A percentile compares a stretch with the other conserved stretches of the same genome.
phyloP scores from a whole-genome alignment of 1,140 invertebrate genomes.

The Pemphigus obesinymphae region DNA sequence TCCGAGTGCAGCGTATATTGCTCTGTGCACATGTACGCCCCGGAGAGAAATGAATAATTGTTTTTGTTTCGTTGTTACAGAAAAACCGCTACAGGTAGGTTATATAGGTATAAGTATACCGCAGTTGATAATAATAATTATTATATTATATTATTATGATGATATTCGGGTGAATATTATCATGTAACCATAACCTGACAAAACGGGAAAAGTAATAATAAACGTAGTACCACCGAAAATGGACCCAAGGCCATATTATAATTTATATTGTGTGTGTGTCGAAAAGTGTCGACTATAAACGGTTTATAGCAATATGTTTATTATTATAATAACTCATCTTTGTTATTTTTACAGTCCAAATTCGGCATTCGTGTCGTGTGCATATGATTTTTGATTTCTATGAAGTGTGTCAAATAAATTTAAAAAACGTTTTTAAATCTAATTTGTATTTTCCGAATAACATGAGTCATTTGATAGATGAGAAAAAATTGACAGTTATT shows the following conservation, averaged over 20 bases:
- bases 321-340: background rate
- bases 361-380: background rate
- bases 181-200: too few species aligned
- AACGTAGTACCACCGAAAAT: background rate
- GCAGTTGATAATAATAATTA: background rate
- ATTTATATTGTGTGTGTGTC: background rate
- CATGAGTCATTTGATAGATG: too few species aligned
- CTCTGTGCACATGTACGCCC: conserved; percentile 22
- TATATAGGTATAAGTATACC: background rate
- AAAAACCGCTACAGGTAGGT: conserved; percentile 32
- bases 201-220: background rate
- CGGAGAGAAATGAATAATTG: conserved; percentile 27
- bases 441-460: too few species aligned
- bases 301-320: background rate
- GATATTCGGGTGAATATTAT: background rate
- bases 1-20: background rate
- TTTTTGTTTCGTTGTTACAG: conserved; percentile 7
- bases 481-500: too few species aligned
- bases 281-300: background rate
- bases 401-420: background rate
- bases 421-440: too few species aligned
- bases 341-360: background rate
- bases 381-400: background rate
- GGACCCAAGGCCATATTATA: background rate
- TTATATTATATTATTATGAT: background rate